phyloP scores from a whole-genome alignment of 1,140 invertebrate genomes.

The Whitmania pigra region DNA sequence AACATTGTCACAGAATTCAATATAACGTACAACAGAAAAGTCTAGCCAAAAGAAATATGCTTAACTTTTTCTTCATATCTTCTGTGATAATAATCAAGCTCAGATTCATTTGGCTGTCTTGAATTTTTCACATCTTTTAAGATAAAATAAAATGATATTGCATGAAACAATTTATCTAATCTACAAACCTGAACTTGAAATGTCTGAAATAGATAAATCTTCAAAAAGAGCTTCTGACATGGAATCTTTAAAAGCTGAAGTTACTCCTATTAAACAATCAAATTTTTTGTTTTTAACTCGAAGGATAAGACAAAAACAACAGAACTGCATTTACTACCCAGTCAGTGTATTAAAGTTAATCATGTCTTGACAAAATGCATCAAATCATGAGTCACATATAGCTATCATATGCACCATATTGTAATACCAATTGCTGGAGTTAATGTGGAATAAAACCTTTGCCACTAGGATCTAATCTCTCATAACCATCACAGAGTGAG shows the following conservation, averaged over 20 bases:
- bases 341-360: no score
- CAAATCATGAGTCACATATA: neutral
- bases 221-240: neutral
- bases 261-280: neutral
- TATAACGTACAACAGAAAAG: no score
- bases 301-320: no score
- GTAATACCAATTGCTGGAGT: neutral
- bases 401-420: neutral
- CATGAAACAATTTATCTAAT: conserved; percentile 22
- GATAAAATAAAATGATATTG: conserved; percentile 31
- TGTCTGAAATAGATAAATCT: neutral
- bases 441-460: conserved; percentile 28
- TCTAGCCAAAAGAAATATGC: neutral
- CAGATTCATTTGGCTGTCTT: conserved; percentile 37
- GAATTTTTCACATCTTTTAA: conserved; percentile 36
- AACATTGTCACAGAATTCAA: no score
- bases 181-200: neutral
- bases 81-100: conserved; percentile 42
- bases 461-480: conserved; percentile 42
- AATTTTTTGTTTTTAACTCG: no score
- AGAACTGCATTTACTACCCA: no score
- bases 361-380: no score
- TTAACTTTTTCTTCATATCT: conserved; percentile 40
- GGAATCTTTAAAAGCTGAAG: neutral
- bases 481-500: conserved; percentile 41